A percentile compares a stretch with the other conserved stretches of the same genome.
Evolutionary conservation across 2,797 vertebrate genomes (phyloP).

Genomic region (Loriculus beryllinus): DNA sequence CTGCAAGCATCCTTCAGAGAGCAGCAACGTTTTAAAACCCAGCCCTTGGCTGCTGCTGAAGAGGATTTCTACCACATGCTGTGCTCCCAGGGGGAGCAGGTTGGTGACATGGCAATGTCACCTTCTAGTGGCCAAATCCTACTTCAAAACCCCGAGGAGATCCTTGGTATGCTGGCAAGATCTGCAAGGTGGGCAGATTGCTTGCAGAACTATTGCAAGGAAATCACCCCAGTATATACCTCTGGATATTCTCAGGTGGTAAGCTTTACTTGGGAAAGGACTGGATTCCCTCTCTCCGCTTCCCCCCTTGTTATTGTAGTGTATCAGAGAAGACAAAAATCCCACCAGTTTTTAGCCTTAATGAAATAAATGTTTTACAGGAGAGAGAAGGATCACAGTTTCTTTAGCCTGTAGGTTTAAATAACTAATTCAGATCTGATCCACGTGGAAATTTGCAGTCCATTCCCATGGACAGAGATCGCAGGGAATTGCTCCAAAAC

Average conservation of each 20-base stretch:
- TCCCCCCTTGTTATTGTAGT: background rate
- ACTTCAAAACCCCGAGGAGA: background rate
- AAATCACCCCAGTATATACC: background rate
- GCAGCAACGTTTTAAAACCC: background rate
- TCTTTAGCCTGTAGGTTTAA: background rate
- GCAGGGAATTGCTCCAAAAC: background rate
- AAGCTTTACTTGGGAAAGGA: background rate
- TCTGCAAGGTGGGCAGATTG: accelerated
- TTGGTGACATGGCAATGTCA: background rate
- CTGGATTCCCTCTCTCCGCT: background rate
- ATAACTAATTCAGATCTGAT: background rate
- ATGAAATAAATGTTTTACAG: background rate
- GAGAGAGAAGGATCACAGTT: background rate
- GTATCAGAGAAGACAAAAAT: background rate
- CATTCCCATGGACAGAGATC: background rate
- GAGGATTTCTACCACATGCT: background rate
- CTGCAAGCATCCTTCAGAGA: background rate
- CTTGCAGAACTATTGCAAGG: background rate
- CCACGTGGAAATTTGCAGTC: background rate
- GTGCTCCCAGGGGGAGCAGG: background rate
- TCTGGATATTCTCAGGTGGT: accelerated
- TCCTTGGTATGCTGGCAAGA: background rate
- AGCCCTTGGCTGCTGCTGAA: background rate
- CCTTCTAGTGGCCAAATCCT: background rate
- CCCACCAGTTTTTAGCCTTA: background rate